Evolutionary conservation across 2,113 vertebrate species (phyloP), one percentile per base, ranked within the genome.

Genomic region (Rhinogobius similis): DNA sequence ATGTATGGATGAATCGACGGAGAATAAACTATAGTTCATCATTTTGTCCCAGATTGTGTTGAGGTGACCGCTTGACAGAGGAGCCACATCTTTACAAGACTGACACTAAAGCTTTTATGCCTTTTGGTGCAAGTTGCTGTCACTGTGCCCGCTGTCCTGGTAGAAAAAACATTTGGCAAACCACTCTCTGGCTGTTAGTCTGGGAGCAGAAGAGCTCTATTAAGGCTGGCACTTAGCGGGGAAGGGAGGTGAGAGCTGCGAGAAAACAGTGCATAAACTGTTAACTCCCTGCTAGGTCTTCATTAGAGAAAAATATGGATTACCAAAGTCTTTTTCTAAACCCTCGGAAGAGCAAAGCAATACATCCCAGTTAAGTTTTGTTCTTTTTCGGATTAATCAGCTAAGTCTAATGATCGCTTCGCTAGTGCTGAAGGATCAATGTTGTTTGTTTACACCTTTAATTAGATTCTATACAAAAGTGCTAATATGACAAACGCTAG

Each of bases 241-340:
- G 21, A 74, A 78, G 72, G 68, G 63, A 59, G 68, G 53, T 0
- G 53, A 70, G 69, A 67, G 69, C 55, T 62, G 79, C 56, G 86
- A 71, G 70, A 75, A 78, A 82, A 82, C 65, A 84, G 39, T 43
- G 36, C 20, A 26, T 78, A 77, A 88, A 84, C 77, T 86, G 83
- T 87, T 59, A 66, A 61, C 55, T 36, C 58, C 20, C 58, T 61
- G 58, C 29, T 61, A 32, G 58, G 29, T 9, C 58, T 71, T 85
- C 58, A 63, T 16, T 65, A 58, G 24, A 74, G 27, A 24, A 86
- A 70, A 83, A 81, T 85, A 77, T 86, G 79, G 77, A 75, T 70
- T 72, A n/a, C 29, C 73, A 21, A 65, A 74, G 24, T n/a, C 56
- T 68, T 77, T 78, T 67, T 78, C 43, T 65, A 68, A 62, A 63